Evolutionary conservation across 2,113 vertebrate genomes (phyloP).

Genomic region (Grus americana): DNA sequence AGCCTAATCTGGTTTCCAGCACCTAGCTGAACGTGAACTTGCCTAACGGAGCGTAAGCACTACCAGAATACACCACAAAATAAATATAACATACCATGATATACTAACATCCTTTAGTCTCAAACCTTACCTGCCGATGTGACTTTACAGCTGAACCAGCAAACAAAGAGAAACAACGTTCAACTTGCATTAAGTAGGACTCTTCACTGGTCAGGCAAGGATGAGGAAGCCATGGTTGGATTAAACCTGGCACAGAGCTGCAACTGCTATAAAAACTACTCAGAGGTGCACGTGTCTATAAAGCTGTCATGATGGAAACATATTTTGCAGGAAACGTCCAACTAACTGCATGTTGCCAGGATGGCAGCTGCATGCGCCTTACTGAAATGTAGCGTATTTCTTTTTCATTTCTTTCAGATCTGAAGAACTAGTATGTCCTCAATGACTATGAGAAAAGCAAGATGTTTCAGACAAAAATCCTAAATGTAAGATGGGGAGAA

Average conservation of each 20-base stretch:
- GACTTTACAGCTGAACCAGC: neutral
- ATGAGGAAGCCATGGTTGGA: neutral
- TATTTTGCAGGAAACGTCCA: too few species aligned
- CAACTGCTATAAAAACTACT: neutral
- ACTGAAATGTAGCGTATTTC: fast-evolving
- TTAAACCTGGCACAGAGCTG: neutral
- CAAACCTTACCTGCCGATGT: neutral
- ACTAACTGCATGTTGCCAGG: neutral
- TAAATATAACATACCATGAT: neutral
- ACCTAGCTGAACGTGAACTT: neutral
- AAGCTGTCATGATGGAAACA: neutral
- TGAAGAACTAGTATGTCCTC: neutral
- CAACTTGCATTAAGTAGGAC: neutral
- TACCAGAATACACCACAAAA: neutral
- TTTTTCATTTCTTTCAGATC: neutral
- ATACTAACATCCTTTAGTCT: neutral
- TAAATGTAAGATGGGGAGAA: neutral
- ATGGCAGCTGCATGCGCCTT: neutral
- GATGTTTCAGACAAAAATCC: neutral
- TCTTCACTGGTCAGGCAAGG: neutral
- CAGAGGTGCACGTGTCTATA: neutral
- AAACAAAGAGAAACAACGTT: neutral
- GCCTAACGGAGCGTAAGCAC: neutral
- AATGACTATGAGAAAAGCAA: neutral
- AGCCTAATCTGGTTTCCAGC: neutral